These are phyloP conservation scores for Odontamblyopus lacepedii DNA, from an alignment of 2,797 vertebrate species.

Conservation along the genomic window DNA sequence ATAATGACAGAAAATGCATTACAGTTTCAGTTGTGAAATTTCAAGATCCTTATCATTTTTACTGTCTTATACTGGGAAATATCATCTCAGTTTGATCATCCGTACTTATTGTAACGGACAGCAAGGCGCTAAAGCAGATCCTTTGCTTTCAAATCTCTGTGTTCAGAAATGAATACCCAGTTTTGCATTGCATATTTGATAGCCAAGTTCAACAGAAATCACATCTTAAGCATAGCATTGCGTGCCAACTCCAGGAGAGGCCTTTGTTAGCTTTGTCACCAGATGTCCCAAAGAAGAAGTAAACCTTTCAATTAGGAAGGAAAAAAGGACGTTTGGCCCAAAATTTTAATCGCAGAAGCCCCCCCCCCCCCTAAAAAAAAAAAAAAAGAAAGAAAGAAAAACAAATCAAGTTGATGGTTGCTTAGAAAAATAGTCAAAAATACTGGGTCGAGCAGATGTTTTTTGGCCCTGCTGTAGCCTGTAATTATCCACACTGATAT, in stretches of 20 bases:
- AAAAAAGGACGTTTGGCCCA: background rate
- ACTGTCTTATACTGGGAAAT: background rate
- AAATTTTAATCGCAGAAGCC: background rate
- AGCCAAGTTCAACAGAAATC: background rate
- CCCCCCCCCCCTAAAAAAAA: no score
- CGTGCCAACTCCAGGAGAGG: background rate
- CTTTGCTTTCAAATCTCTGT: background rate
- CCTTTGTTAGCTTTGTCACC: slow-evolving; percentile 10
- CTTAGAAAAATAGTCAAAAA: slow-evolving; percentile 30
- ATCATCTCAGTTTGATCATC: background rate
- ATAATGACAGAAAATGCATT: background rate
- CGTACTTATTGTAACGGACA: background rate
- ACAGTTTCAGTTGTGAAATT: background rate
- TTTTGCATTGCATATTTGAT: background rate
- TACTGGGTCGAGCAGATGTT: slow-evolving; percentile 56
- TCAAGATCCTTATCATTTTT: background rate
- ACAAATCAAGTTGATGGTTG: slow-evolving; percentile 15
- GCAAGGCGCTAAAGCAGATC: background rate
- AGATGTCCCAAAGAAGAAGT: slow-evolving; percentile 11
- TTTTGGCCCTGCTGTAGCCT: slow-evolving; percentile 43
- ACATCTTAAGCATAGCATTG: background rate
- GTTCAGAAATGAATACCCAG: background rate
- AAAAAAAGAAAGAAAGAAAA: background rate
- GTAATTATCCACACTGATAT: slow-evolving; percentile 61
- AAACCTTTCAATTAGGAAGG: background rate